Evolutionary conservation across 2,113 vertebrate genomes (phyloP).

Genomic region (Macaca nemestrina): DNA sequence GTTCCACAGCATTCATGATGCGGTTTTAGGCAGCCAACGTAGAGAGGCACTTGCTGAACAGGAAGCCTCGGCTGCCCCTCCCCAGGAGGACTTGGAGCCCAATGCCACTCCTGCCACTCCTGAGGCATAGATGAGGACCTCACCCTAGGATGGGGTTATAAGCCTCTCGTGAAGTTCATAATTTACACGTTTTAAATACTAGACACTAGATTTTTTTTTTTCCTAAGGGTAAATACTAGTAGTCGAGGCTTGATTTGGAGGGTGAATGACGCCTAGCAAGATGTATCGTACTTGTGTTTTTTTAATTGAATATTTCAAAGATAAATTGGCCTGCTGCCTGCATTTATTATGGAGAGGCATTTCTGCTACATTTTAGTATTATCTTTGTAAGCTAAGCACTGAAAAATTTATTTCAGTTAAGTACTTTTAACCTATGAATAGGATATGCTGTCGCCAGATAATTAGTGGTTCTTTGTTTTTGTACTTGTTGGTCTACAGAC

Average conservation of each 20-base stretch:
- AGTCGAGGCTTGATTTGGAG: slow-evolving; percentile 64
- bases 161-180: background rate
- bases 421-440: background rate
- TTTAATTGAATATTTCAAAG: slow-evolving; percentile 17
- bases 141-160: background rate
- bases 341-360: background rate
- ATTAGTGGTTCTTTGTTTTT: background rate
- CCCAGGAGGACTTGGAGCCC: slow-evolving; percentile 70
- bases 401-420: background rate
- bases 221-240: background rate
- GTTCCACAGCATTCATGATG: slow-evolving; percentile 94
- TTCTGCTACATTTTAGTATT: slow-evolving; percentile 22
- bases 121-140: background rate
- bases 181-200: background rate
- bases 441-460: background rate
- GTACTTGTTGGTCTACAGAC: background rate
- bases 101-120: slow-evolving; percentile 69
- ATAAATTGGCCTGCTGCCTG: slow-evolving; percentile 13
- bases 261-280: slow-evolving; percentile 60
- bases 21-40: slow-evolving; percentile 88
- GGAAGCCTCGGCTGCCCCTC: background rate
- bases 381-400: background rate
- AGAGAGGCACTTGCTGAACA: slow-evolving; percentile 62
- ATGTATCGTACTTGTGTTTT: slow-evolving; percentile 64
- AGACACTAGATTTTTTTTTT: background rate